Conservation (phyloP, 2,797 vertebrate species). For the Clarias platycephalus region DNA sequence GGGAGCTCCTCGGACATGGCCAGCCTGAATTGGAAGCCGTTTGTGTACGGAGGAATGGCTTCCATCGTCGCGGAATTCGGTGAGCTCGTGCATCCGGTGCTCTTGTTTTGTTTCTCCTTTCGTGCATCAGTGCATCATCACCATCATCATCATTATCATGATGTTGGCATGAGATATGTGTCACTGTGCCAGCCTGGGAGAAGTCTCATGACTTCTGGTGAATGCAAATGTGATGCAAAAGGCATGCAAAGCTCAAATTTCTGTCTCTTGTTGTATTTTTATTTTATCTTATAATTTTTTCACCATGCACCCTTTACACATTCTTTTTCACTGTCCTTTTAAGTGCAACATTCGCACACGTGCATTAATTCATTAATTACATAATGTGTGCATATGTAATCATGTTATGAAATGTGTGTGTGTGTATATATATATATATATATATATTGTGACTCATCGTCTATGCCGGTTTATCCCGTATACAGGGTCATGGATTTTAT, state of each 20-base stretch:
- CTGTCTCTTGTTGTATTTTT: not conserved
- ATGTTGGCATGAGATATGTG: no score
- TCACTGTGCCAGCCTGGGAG: not conserved
- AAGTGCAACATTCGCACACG: not conserved
- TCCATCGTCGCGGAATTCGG: conserved; percentile 95
- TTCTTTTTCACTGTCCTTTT: not conserved
- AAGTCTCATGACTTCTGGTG: not conserved
- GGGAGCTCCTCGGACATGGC: conserved; percentile 82
- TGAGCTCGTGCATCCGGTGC: conserved; percentile 61
- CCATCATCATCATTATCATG: not conserved
- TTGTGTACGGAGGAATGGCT: conserved; percentile 94
- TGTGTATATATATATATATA: no score
- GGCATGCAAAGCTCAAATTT: not conserved
- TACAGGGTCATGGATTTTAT: no score
- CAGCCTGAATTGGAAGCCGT: conserved; percentile 93
- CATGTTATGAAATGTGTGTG: no score
- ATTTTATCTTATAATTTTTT: not conserved
- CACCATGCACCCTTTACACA: not conserved
- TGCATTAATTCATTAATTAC: no score
- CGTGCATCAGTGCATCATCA: not conserved
- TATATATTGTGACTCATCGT: no score
- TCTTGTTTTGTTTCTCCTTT: not conserved
- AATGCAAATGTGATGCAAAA: conserved; percentile 13
- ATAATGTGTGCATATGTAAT: no score
- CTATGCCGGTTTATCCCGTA: no score